phyloP scores from a whole-genome alignment of 2,888 invertebrate genomes.

The Polydrusus tereticollis region DNA sequence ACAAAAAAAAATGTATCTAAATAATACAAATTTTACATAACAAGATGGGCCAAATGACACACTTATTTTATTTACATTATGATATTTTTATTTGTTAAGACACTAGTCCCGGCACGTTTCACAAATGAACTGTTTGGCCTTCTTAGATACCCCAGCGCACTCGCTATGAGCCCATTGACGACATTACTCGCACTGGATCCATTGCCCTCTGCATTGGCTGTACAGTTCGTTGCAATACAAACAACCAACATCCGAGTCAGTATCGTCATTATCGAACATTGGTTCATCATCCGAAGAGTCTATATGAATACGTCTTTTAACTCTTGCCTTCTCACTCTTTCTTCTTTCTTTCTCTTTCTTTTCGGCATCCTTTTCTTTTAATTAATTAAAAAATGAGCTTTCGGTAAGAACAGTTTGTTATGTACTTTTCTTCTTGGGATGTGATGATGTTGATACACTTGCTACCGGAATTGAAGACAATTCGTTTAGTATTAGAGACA shows the following conservation, averaged over 20 bases:
- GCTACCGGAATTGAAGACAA: neutral
- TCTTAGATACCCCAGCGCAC: neutral
- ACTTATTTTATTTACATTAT: neutral
- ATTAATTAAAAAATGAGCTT: neutral
- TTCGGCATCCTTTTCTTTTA: constrained; percentile 16
- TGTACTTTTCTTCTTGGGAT: neutral
- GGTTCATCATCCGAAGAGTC: neutral
- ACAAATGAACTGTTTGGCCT: neutral
- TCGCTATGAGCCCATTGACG: neutral
- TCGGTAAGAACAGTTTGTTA: neutral
- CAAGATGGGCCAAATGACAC: neutral
- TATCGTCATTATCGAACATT: neutral
- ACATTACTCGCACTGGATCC: neutral
- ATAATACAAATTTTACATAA: neutral
- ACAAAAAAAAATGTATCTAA: neutral
- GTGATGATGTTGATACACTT: neutral
- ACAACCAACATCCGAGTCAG: neutral
- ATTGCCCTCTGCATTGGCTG: neutral
- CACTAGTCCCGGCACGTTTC: neutral
- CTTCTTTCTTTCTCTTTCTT: constrained; percentile 4
- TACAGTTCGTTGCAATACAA: neutral
- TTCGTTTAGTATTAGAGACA: neutral
- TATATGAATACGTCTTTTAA: neutral
- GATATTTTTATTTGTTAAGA: neutral
- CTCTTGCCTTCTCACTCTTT: constrained; percentile 5